Evolutionary conservation across 2,888 invertebrate species (phyloP).

Genomic region (Caenorhabditis imperialis): DNA sequence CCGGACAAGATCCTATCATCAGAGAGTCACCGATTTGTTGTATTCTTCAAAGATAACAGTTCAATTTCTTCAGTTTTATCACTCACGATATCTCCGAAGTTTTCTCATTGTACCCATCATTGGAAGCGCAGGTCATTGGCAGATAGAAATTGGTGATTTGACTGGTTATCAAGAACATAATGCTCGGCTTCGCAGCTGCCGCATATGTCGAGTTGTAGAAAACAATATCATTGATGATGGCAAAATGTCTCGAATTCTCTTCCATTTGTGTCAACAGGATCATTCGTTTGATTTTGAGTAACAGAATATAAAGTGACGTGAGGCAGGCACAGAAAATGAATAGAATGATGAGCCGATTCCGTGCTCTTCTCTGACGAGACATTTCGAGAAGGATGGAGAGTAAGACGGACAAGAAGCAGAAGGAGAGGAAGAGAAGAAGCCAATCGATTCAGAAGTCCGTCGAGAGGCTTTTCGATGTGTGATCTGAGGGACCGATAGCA

Average conservation of each 20-base stretch:
- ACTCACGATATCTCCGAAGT: constrained; percentile 36
- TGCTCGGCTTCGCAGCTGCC: constrained; percentile 19
- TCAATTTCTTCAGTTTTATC: neutral
- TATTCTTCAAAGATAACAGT: constrained; percentile 27
- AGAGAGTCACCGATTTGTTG: constrained; percentile 44
- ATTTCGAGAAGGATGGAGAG: constrained; percentile 4
- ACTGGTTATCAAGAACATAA: constrained; percentile 49
- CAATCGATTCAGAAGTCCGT: constrained; percentile 24
- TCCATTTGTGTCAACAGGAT: constrained; percentile 46
- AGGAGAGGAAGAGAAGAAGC: constrained; percentile 11
- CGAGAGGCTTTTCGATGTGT: constrained; percentile 17
- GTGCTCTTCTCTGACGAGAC: constrained; percentile 37
- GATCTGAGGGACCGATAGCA: constrained; percentile 38
- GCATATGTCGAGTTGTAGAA: constrained; percentile 50
- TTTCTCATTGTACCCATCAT: constrained; percentile 35
- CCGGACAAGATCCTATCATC: constrained; percentile 30
- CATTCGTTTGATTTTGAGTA: constrained; percentile 48
- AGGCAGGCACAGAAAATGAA: constrained; percentile 44
- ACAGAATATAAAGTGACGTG: constrained; percentile 47
- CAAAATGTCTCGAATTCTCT: constrained; percentile 47
- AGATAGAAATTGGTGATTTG: constrained; percentile 43
- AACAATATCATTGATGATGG: constrained; percentile 45
- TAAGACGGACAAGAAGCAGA: constrained; percentile 2
- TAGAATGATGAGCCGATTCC: constrained; percentile 42
- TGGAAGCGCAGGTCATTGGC: constrained; percentile 50